Evolutionary conservation across 2,797 vertebrate genomes (phyloP).

Genomic region (Darevskia mixta): DNA sequence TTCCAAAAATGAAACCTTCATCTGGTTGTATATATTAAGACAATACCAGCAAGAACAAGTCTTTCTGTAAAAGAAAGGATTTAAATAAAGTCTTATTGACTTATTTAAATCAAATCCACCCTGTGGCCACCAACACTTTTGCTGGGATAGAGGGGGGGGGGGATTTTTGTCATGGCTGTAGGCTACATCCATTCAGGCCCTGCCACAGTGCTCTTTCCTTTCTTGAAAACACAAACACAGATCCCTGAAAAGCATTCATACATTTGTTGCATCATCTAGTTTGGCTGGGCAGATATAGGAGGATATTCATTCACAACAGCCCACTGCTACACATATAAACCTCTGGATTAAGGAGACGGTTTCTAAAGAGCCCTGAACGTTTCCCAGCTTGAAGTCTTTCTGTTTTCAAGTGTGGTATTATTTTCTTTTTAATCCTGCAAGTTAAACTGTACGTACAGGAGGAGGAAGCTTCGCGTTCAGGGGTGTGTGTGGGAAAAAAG

Average conservation of each 20-base stretch:
- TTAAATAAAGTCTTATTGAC: no score
- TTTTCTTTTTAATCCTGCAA: neutral
- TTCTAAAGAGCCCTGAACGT: neutral
- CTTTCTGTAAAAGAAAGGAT: no score
- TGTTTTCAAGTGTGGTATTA: neutral
- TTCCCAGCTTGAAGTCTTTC: neutral
- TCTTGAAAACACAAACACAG: neutral
- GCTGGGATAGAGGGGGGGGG: no score
- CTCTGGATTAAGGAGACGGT: neutral
- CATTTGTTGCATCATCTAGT: neutral
- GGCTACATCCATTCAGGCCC: neutral
- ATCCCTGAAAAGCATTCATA: neutral
- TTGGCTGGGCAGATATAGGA: neutral
- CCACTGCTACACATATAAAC: neutral
- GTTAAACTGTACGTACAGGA: neutral
- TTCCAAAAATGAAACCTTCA: no score
- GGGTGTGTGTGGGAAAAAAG: neutral
- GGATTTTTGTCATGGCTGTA: no score
- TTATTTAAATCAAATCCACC: no score
- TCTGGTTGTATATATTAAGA: no score
- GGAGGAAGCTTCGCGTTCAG: no score
- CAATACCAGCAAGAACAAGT: no score
- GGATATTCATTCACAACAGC: neutral
- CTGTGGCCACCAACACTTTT: no score
- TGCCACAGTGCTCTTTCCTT: neutral